phyloP scores from a whole-genome alignment of 2,797 vertebrate species.

The Thripadectes ignobilis region DNA sequence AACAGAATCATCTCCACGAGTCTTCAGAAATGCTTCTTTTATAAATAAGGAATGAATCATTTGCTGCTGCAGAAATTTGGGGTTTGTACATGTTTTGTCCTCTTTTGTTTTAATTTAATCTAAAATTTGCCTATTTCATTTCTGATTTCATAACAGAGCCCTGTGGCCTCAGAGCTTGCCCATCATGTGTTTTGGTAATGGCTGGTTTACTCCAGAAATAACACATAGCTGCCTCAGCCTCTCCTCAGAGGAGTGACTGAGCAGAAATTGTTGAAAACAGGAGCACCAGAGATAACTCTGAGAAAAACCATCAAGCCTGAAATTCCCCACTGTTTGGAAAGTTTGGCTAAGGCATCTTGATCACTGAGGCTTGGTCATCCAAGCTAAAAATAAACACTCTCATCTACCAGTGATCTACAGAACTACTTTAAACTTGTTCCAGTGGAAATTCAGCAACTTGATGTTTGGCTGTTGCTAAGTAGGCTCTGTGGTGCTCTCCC shows the following conservation, averaged over 20 bases:
- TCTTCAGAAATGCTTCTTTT: constrained; percentile 4
- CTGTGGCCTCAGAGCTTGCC: neutral
- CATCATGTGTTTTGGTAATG: neutral
- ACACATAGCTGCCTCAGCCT: neutral
- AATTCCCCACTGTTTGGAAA: neutral
- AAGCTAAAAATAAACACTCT: neutral
- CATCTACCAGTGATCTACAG: neutral
- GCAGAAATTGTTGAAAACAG: neutral
- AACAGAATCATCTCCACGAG: neutral
- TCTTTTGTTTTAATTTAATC: neutral
- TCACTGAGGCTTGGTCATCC: neutral
- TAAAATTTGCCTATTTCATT: neutral
- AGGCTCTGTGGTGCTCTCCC: neutral
- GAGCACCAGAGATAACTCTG: neutral
- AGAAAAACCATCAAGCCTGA: neutral
- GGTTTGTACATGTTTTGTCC: neutral
- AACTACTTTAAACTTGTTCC: neutral
- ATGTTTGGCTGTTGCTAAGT: neutral
- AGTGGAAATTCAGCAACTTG: neutral
- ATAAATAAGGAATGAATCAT: neutral
- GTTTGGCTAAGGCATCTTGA: neutral
- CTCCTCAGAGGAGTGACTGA: neutral
- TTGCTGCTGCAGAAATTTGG: neutral
- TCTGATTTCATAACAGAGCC: neutral
- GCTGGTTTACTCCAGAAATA: neutral